These are phyloP conservation scores for Polydesmus complanatus DNA, from an alignment of 2,888 invertebrate species.

Conservation along the genomic window DNA sequence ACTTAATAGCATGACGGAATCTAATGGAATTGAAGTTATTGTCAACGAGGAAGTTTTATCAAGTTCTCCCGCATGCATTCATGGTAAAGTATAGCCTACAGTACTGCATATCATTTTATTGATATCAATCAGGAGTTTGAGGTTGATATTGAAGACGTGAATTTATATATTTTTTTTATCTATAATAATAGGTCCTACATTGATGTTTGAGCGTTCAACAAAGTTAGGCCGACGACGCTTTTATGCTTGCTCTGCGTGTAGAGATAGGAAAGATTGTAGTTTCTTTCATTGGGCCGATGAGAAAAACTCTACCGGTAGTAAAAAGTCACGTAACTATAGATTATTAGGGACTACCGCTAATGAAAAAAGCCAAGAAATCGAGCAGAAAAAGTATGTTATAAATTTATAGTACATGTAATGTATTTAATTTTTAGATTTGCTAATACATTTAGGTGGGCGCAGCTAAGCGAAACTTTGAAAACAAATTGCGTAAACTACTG, in stretches of 20 bases:
- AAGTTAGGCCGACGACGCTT: slow-evolving; percentile 36
- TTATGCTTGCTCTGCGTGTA: slow-evolving; percentile 70
- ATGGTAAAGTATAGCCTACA: not conserved
- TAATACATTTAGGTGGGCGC: not conserved
- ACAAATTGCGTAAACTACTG: no score
- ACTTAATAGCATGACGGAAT: no score
- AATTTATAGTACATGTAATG: not conserved
- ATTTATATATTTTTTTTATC: slow-evolving; percentile 3
- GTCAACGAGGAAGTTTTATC: not conserved
- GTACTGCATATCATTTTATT: no score
- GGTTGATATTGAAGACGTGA: no score
- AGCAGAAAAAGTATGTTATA: not conserved
- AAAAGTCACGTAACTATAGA: no score
- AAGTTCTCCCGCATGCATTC: not conserved
- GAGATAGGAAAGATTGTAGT: slow-evolving; percentile 60
- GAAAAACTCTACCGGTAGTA: no score
- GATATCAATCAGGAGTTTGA: no score
- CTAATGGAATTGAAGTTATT: not conserved
- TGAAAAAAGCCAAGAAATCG: not conserved
- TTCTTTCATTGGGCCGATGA: slow-evolving; percentile 48
- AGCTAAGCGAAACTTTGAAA: no score
- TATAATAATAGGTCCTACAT: slow-evolving; percentile 42
- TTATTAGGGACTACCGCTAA: no score
- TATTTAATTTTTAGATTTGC: not conserved
- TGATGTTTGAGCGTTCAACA: slow-evolving; percentile 42